Conservation (phyloP, 2,113 vertebrate species). For the Glaucomys volans region DNA sequence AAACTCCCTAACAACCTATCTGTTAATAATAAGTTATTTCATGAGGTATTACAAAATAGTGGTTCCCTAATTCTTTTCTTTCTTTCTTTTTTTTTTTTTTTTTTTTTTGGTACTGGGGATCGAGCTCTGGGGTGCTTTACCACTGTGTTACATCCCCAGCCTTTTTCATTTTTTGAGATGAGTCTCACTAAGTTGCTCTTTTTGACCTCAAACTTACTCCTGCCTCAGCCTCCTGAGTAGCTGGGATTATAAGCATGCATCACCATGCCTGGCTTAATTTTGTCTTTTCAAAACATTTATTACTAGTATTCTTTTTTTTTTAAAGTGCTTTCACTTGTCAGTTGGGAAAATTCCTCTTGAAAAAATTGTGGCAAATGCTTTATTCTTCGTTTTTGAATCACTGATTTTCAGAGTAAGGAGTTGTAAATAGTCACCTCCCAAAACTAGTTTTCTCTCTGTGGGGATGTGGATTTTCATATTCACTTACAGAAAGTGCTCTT, state of each 20-base stretch:
- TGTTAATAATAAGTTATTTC: not conserved
- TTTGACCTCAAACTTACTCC: no score
- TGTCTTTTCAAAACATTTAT: not conserved
- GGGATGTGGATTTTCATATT: not conserved
- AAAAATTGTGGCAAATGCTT: not conserved
- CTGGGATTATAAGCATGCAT: no score
- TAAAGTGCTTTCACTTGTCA: not conserved
- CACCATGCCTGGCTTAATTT: no score
- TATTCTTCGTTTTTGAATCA: not conserved
- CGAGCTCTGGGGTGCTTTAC: no score
- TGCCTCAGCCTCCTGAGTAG: no score
- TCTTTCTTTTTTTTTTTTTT: not conserved
- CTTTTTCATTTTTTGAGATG: no score
- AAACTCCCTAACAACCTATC: not conserved
- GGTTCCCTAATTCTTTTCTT: not conserved
- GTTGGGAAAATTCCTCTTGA: not conserved
- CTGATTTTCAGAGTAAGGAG: not conserved
- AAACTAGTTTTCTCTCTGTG: not conserved
- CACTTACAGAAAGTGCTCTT: not conserved
- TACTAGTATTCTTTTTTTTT: not conserved
- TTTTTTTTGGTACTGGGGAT: no score
- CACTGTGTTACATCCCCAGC: no score
- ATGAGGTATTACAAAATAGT: not conserved
- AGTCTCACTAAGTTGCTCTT: no score
- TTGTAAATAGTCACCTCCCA: not conserved